Percentiles rank a stretch among this genome's conserved stretches.
Evolutionary conservation across 2,888 invertebrate species (phyloP).

Genomic region (Caenorhabditis sinica): DNA sequence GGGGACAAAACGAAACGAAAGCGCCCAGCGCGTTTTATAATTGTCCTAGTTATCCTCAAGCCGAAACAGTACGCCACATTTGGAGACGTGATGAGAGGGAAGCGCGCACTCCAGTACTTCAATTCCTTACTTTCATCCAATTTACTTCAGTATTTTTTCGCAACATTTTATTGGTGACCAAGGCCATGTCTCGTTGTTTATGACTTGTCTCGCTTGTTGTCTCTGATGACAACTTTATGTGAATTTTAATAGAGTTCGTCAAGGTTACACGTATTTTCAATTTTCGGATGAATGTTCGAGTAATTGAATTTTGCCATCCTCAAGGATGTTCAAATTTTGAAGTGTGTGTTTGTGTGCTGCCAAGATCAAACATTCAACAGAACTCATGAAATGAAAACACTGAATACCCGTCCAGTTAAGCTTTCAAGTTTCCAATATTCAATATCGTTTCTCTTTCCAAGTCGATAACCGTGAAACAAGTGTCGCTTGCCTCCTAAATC

Average conservation of each 20-base stretch:
- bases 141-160: constrained; percentile 31
- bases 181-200: not conserved
- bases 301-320: no score
- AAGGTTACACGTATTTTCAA: not conserved
- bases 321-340: not conserved
- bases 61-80: constrained; percentile 51
- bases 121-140: constrained; percentile 35
- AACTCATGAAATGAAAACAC: not conserved
- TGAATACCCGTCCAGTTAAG: not conserved
- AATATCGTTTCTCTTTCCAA: not conserved
- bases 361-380: not conserved
- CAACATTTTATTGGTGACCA: constrained; percentile 24
- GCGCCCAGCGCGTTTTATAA: constrained; percentile 47
- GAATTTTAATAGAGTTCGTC: constrained; percentile 1
- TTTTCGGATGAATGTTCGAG: not conserved
- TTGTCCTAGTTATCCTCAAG: constrained; percentile 61
- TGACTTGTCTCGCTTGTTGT: constrained; percentile 5
- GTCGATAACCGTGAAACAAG: not conserved
- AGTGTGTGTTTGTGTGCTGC: not conserved
- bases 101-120: constrained; percentile 24
- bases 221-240: constrained; percentile 2
- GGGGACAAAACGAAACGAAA: constrained; percentile 30
- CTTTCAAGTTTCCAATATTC: not conserved
- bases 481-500: constrained; percentile 39
- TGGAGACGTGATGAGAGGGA: constrained; percentile 23